Percentiles rank a stretch among this genome's conserved stretches.
Evolutionary conservation across 2,888 invertebrate species (phyloP).

Genomic region (Sphaeridia pumilis): DNA sequence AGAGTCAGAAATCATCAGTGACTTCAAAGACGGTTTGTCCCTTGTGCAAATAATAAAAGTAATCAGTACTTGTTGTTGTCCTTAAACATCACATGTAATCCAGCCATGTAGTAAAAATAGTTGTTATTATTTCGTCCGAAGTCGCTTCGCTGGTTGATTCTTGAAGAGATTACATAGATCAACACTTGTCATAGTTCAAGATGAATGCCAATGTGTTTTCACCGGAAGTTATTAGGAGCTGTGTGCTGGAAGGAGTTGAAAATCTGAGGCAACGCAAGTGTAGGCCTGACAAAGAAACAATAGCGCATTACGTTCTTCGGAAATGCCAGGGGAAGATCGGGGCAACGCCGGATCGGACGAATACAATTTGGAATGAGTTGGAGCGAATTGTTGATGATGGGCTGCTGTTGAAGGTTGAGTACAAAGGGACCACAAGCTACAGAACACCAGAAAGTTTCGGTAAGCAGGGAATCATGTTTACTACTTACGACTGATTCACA

Average conservation of each 20-base stretch:
- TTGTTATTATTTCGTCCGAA: neutral
- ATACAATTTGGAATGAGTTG: slow-evolving; percentile 46
- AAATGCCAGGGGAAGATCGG: slow-evolving; percentile 57
- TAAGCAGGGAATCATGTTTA: no score
- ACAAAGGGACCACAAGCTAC: slow-evolving; percentile 75
- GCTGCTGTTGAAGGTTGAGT: slow-evolving; percentile 67
- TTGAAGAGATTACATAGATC: no score
- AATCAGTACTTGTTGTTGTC: no score
- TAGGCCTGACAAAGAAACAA: slow-evolving; percentile 68
- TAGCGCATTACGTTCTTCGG: slow-evolving; percentile 66
- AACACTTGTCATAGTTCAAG: neutral
- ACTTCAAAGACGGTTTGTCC: no score
- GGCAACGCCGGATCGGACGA: slow-evolving; percentile 47
- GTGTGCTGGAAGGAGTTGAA: slow-evolving; percentile 73
- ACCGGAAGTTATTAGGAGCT: slow-evolving; percentile 41
- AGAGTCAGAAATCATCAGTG: no score
- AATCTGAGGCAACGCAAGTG: slow-evolving; percentile 71
- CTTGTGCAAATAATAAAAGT: no score
- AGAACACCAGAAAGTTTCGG: slow-evolving; percentile 58
- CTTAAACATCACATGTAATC: no score
- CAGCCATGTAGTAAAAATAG: no score
- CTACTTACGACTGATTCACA: neutral
- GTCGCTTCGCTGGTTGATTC: no score
- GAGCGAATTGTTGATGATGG: slow-evolving; percentile 62
- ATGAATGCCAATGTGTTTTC: neutral